Evolutionary conservation across 2,797 vertebrate species (phyloP).

Genomic region (Graptemys geographica): DNA sequence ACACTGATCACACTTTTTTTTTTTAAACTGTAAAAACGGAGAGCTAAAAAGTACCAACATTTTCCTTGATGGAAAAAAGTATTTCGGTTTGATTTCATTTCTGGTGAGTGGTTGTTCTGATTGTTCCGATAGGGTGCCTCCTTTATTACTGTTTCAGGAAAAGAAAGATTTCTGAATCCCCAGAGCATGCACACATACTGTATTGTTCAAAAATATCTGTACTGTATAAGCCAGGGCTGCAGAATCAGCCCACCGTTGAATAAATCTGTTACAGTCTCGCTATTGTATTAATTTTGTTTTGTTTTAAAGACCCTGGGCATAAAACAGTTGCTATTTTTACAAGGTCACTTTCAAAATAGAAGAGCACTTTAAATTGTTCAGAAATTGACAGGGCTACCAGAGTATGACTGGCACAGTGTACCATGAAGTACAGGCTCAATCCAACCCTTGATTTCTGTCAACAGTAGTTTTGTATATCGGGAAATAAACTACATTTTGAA

Average conservation of each 20-base stretch:
- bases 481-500: not conserved
- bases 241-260: not conserved
- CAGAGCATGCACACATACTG: not conserved
- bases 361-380: not conserved
- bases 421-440: too few species aligned
- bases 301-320: not conserved
- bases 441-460: too few species aligned
- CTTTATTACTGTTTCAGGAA: not conserved
- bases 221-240: not conserved
- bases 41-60: not conserved
- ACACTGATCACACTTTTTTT: not conserved
- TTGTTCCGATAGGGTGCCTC: not conserved
- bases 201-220: not conserved
- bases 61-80: not conserved
- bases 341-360: not conserved
- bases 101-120: conserved; percentile 21
- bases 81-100: not conserved
- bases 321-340: not conserved
- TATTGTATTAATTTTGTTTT: not conserved
- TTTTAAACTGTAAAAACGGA: not conserved
- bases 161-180: not conserved
- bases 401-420: too few species aligned
- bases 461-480: too few species aligned
- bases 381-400: too few species aligned
- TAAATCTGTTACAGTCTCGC: not conserved